These are phyloP conservation scores for Hypotaenidia okinawae DNA, from an alignment of 2,797 vertebrate species.

Conservation along the genomic window DNA sequence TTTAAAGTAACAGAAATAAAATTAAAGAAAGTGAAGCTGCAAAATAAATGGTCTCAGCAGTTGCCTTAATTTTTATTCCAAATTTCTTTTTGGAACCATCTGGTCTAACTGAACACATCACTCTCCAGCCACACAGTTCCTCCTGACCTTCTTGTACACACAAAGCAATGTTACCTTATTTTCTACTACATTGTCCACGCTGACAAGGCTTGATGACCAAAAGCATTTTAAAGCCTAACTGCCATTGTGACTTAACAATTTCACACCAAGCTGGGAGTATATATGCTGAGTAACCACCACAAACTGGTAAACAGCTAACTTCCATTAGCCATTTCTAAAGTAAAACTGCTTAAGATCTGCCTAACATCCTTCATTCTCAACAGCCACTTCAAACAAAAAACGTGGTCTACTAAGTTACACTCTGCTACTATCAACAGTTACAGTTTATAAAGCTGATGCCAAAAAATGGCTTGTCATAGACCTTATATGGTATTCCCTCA, in stretches of 20 bases:
- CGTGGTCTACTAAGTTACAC: background rate
- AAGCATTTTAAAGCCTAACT: background rate
- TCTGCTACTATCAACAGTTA: background rate
- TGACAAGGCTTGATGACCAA: background rate
- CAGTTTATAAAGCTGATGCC: conserved; percentile 22
- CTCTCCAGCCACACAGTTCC: background rate
- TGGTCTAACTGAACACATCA: background rate
- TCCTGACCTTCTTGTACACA: background rate
- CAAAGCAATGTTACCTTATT: background rate
- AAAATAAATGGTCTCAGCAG: background rate
- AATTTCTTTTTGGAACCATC: background rate
- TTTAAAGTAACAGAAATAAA: background rate
- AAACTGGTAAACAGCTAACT: background rate
- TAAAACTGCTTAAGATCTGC: background rate
- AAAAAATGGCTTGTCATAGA: background rate
- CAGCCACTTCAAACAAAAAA: background rate
- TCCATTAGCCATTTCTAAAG: background rate
- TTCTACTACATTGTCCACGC: background rate
- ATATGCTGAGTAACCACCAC: background rate
- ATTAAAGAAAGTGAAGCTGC: background rate
- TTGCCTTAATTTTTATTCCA: background rate
- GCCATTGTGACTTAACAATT: background rate
- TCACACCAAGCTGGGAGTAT: background rate
- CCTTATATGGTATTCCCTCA: conserved; percentile 1
- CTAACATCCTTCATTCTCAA: background rate